Conservation (phyloP, 2,797 vertebrate species). For the Aselliscus stoliczkanus region DNA sequence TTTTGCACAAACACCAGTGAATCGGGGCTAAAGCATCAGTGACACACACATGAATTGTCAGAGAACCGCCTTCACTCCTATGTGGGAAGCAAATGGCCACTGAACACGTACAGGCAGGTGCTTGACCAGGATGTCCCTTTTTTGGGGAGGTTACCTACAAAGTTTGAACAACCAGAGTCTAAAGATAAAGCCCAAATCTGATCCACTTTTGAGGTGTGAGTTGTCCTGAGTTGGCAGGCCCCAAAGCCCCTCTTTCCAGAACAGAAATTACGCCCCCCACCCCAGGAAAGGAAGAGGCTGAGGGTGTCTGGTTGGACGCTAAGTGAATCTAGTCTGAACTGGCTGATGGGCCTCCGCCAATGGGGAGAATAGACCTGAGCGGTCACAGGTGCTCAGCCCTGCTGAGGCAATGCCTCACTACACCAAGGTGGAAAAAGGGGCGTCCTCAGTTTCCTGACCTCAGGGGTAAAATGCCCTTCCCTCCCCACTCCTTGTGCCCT, state of each 20-base stretch:
- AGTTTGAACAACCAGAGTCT: not conserved
- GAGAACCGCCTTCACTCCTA: not conserved
- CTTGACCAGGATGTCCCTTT: not conserved
- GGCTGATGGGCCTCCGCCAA: not conserved
- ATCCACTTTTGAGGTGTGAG: not conserved
- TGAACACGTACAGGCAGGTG: not conserved
- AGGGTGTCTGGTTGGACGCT: not conserved
- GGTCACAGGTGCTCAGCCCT: not conserved
- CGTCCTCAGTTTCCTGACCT: not conserved
- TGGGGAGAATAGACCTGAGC: not conserved
- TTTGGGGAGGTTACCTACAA: not conserved
- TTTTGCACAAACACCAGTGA: not conserved
- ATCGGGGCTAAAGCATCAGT: not conserved
- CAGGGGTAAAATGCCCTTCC: not conserved
- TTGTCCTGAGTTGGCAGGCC: not conserved
- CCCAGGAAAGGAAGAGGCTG: not conserved
- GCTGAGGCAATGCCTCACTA: rapidly evolving
- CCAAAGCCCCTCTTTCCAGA: not conserved
- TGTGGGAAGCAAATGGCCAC: not conserved
- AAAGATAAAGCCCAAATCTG: not conserved
- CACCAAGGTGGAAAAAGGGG: not conserved
- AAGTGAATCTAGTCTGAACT: not conserved
- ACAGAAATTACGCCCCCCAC: not conserved
- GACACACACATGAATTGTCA: not conserved
- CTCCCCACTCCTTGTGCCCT: not conserved